Evolutionary conservation across 1,140 invertebrate genomes (phyloP).

Genomic region (Mylabris phalerata): DNA sequence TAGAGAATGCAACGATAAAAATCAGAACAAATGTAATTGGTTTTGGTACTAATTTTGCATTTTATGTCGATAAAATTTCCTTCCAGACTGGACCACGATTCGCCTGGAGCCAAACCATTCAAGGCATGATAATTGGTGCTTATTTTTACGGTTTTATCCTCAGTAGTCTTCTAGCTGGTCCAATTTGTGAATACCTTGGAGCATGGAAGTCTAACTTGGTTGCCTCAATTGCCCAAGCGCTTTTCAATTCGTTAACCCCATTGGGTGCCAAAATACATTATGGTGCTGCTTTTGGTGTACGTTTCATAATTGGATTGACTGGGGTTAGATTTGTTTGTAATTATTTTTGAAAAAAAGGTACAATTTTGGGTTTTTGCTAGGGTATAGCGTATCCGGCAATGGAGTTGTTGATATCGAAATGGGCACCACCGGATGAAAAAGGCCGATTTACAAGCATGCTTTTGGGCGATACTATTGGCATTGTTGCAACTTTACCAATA

Average conservation of each 20-base stretch:
- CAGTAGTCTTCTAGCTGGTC: slow-evolving; percentile 17
- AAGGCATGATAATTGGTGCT: slow-evolving; percentile 53
- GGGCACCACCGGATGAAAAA: slow-evolving; percentile 70
- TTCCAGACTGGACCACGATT: slow-evolving; percentile 33
- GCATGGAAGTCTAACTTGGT: slow-evolving; percentile 6
- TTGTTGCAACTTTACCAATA: slow-evolving; percentile 64
- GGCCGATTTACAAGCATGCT: slow-evolving; percentile 68
- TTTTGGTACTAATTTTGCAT: neutral
- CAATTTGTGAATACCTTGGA: slow-evolving; percentile 36
- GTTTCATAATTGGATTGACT: neutral
- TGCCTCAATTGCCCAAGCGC: neutral
- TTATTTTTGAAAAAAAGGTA: neutral
- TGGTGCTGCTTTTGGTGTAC: neutral
- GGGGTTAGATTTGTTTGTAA: neutral
- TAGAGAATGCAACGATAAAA: neutral
- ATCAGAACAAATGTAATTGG: neutral
- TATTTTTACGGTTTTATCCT: slow-evolving; percentile 55
- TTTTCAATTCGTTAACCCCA: neutral
- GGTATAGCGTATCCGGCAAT: slow-evolving; percentile 65
- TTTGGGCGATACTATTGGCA: slow-evolving; percentile 70
- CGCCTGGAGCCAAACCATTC: slow-evolving; percentile 49
- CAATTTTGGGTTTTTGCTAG: slow-evolving; percentile 36
- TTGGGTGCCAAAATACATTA: neutral
- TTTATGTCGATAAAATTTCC: neutral
- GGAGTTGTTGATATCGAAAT: slow-evolving; percentile 62